A percentile compares a stretch with the other conserved stretches of the same genome.
phyloP scores from a whole-genome alignment of 1,140 invertebrate genomes.

The Papilio dardanus region DNA sequence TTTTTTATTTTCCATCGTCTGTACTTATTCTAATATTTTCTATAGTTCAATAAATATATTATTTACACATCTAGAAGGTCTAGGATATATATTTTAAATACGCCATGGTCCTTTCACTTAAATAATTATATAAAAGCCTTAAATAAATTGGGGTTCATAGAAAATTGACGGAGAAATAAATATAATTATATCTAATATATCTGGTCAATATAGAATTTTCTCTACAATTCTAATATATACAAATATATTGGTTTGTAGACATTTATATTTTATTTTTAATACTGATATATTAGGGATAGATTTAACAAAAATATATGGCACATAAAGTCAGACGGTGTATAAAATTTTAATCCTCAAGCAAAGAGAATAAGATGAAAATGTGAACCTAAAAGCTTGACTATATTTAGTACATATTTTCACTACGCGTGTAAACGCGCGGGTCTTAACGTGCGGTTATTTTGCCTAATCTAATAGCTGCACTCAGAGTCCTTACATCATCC shows the following conservation, averaged over 20 bases:
- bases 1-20: slow-evolving; percentile 34
- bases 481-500: no score
- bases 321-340: slow-evolving; percentile 38
- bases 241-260: background rate
- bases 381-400: background rate
- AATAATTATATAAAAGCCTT: slow-evolving; percentile 56
- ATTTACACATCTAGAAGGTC: slow-evolving; percentile 57
- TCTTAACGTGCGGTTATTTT: no score
- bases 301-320: slow-evolving; percentile 35
- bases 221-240: background rate
- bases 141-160: slow-evolving; percentile 51
- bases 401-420: background rate
- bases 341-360: slow-evolving; percentile 37
- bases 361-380: background rate
- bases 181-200: background rate
- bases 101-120: slow-evolving; percentile 63
- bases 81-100: slow-evolving; percentile 58
- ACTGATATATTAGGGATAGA: background rate
- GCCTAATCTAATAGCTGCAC: no score
- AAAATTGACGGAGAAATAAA: slow-evolving; percentile 47
- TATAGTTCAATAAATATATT: slow-evolving; percentile 38
- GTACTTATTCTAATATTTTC: slow-evolving; percentile 44
- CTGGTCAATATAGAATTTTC: background rate
- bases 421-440: no score
- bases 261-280: background rate